These are phyloP conservation scores for Scytalopus superciliaris DNA, from an alignment of 2,113 vertebrate genomes.

Conservation along the genomic window DNA sequence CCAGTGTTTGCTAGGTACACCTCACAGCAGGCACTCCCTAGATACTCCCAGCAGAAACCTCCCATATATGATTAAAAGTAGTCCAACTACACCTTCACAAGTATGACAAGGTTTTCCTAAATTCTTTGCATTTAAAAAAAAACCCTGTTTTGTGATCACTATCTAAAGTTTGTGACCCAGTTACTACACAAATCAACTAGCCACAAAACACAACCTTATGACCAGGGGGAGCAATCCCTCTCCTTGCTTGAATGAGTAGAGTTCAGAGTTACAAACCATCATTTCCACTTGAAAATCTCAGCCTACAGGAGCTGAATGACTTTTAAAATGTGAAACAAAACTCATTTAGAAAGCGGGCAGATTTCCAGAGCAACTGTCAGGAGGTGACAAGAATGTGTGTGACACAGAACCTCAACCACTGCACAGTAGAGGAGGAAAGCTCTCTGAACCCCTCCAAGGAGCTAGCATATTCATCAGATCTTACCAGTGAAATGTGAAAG, in stretches of 20 bases:
- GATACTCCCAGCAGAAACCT: not conserved
- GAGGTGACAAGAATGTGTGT: not conserved
- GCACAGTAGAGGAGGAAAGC: not conserved
- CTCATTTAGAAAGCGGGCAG: slow-evolving; percentile 22
- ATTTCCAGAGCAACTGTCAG: slow-evolving; percentile 14
- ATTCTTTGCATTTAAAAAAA: not conserved
- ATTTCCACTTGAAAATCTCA: not conserved
- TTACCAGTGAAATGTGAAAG: slow-evolving; percentile 17
- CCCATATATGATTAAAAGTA: not conserved
- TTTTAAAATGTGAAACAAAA: slow-evolving; percentile 38
- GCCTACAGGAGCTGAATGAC: not conserved
- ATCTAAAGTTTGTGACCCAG: not conserved
- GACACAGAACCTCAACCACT: not conserved
- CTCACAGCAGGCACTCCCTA: not conserved
- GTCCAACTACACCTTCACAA: not conserved
- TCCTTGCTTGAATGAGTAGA: not conserved
- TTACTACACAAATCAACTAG: not conserved
- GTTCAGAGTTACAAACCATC: not conserved
- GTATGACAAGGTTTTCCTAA: not conserved
- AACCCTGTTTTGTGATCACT: not conserved
- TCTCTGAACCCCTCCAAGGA: not conserved
- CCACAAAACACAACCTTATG: not conserved
- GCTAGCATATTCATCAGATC: not conserved
- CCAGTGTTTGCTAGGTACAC: not conserved
- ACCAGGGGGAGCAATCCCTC: rapidly evolving